These are phyloP conservation scores for Steromphala cineraria DNA, from an alignment of 2,888 invertebrate species.

Conservation along the genomic window DNA sequence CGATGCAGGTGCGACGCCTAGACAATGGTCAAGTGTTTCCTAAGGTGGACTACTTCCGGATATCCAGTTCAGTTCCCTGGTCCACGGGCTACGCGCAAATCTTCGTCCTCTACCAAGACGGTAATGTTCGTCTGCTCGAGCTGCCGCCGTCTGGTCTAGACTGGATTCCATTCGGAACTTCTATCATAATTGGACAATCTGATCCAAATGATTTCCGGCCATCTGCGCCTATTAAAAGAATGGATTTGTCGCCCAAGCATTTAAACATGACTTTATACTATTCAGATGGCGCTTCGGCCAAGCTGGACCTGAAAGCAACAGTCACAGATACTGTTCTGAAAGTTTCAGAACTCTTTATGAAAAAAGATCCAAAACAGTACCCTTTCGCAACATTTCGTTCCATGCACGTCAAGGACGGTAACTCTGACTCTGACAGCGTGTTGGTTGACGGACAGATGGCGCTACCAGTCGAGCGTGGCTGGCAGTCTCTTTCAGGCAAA, in stretches of 20 bases:
- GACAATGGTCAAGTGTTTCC: conserved; percentile 29
- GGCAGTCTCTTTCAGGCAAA: conserved; percentile 39
- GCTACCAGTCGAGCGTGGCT: conserved; percentile 33
- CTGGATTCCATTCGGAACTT: conserved; percentile 63
- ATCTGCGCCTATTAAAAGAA: conserved; percentile 47
- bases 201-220: conserved; percentile 51
- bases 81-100: conserved; percentile 53
- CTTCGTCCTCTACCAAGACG: conserved; percentile 59
- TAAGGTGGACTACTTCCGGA: conserved; percentile 38
- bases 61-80: conserved; percentile 54
- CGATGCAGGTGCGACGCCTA: conserved; percentile 44
- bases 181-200: conserved; percentile 58
- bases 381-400: conserved; percentile 59
- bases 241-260: conserved; percentile 40
- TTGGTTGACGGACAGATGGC: conserved; percentile 35
- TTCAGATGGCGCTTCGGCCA: conserved; percentile 48
- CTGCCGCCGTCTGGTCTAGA: conserved; percentile 57
- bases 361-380: conserved; percentile 36
- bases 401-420: conserved; percentile 57
- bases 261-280: conserved; percentile 46
- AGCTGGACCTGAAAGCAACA: conserved; percentile 40
- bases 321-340: conserved; percentile 44
- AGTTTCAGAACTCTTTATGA: conserved; percentile 43
- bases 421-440: conserved; percentile 53
- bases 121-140: conserved; percentile 54